These are phyloP conservation scores for Orthosia incerta DNA, from an alignment of 2,888 invertebrate genomes.

Conservation along the genomic window DNA sequence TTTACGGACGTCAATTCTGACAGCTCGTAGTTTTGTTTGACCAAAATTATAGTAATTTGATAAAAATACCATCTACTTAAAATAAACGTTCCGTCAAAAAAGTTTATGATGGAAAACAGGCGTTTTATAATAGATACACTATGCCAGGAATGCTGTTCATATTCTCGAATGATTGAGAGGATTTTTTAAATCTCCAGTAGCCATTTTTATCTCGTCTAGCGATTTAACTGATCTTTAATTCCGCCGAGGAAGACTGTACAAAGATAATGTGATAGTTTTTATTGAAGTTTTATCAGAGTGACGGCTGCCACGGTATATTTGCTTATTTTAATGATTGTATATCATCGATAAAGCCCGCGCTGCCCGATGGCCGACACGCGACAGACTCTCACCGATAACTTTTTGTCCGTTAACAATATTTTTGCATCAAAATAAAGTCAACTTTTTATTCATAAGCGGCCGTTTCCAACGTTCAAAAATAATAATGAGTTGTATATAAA, in stretches of 20 bases:
- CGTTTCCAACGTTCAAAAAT: conserved; percentile 85
- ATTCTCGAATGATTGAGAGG: conserved; percentile 63
- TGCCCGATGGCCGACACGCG: conserved; percentile 56
- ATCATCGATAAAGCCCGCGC: conserved; percentile 66
- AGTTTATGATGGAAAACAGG: conserved; percentile 75
- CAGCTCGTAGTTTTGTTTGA: conserved; percentile 89
- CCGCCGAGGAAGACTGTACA: conserved; percentile 51
- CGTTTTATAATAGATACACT: conserved; percentile 80
- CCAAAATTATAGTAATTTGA: conserved; percentile 90
- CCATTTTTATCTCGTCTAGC: conserved; percentile 62
- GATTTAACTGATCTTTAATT: conserved; percentile 67
- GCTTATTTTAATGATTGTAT: conserved; percentile 73
- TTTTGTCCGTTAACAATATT: conserved; percentile 84
- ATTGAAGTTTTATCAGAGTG: conserved; percentile 64
- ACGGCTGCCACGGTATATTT: conserved; percentile 64
- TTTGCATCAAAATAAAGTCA: conserved; percentile 88
- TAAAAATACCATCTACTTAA: conserved; percentile 88
- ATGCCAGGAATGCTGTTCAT: conserved; percentile 80
- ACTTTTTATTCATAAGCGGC: conserved; percentile 87
- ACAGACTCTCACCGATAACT: conserved; percentile 71
- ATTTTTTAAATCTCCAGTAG: conserved; percentile 70
- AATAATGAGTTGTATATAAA: conserved; percentile 89
- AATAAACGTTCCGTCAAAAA: conserved; percentile 83
- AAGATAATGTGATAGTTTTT: conserved; percentile 68
- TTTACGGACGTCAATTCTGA: conserved; percentile 90